Conservation (phyloP, 2,888 invertebrate genomes). For the Chymomyza procnemis region DNA sequence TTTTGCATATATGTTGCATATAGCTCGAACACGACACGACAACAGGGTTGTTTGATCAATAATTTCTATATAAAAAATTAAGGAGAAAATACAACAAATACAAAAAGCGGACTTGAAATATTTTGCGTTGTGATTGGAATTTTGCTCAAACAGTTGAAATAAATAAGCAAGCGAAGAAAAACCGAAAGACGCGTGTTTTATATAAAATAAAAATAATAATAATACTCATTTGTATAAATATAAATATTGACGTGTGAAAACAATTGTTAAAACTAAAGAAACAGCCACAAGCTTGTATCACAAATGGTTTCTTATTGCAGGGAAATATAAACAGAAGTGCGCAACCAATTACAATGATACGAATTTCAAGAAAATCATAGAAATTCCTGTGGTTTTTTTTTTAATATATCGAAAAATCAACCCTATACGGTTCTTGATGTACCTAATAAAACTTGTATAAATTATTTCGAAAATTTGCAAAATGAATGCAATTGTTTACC, state of each 20-base stretch:
- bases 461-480: too few species aligned
- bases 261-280: conserved; percentile 8
- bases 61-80: conserved; percentile 24
- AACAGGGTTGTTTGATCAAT: conserved; percentile 69
- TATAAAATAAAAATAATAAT: conserved; percentile 8
- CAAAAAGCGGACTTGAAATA: conserved; percentile 34
- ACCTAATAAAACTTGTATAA: too few species aligned
- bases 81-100: not conserved
- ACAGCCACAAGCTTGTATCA: not conserved
- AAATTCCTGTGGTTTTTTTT: not conserved
- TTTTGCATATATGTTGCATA: conserved; percentile 22
- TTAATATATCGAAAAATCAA: not conserved
- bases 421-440: too few species aligned
- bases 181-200: conserved; percentile 36
- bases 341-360: not conserved
- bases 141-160: conserved; percentile 46
- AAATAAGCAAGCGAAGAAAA: conserved; percentile 43
- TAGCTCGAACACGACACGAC: conserved; percentile 31
- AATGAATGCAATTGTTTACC: too few species aligned
- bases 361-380: not conserved
- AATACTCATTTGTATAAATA: conserved; percentile 8
- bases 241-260: conserved; percentile 3
- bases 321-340: not conserved
- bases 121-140: conserved; percentile 50
- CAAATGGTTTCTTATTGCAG: not conserved